A percentile compares a stretch with the other conserved stretches of the same genome.
Conservation (phyloP, 2,888 invertebrate species). For the Lordiphosa fenestrarum region DNA sequence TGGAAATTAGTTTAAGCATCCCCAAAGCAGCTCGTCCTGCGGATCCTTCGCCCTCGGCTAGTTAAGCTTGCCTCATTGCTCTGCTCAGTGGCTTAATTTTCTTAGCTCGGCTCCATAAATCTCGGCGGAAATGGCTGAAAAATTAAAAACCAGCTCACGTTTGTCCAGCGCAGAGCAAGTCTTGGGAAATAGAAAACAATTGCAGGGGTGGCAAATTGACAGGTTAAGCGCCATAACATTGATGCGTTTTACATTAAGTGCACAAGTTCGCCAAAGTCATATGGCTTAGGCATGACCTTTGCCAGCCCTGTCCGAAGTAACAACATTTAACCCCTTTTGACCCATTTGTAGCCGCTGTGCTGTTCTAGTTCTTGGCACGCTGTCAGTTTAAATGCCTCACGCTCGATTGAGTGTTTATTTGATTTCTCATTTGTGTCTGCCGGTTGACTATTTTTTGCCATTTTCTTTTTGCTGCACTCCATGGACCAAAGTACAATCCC, state of each 20-base stretch:
- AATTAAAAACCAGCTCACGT: constrained; percentile 59
- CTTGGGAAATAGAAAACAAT: constrained; percentile 39
- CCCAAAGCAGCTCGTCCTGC: constrained; percentile 15
- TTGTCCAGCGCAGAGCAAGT: constrained; percentile 38
- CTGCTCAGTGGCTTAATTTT: constrained; percentile 54
- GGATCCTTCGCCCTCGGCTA: constrained; percentile 13
- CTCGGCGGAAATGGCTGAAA: constrained; percentile 41
- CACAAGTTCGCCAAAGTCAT: constrained; percentile 28
- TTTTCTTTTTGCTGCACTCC: constrained; percentile 2
- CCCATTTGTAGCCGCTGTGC: constrained; percentile 45
- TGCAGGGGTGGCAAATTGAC: constrained; percentile 19
- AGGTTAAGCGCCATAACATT: constrained; percentile 1
- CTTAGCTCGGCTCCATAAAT: constrained; percentile 50
- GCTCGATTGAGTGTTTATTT: constrained; percentile 76
- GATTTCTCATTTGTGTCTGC: constrained; percentile 75
- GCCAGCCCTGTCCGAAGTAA: constrained; percentile 1
- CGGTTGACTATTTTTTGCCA: constrained; percentile 44
- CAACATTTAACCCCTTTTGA: constrained; percentile 36
- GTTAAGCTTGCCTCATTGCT: constrained; percentile 29
- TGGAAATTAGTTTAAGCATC: constrained; percentile 61
- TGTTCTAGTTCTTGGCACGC: constrained; percentile 27
- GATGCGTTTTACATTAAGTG: constrained; percentile 26
- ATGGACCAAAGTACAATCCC: constrained; percentile 1
- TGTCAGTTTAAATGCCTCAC: constrained; percentile 65
- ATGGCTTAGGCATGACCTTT: constrained; percentile 45